Base-by-base conservation (phyloP, 2,113 vertebrate genomes). In the Rhabdomys dilectus region DNA sequence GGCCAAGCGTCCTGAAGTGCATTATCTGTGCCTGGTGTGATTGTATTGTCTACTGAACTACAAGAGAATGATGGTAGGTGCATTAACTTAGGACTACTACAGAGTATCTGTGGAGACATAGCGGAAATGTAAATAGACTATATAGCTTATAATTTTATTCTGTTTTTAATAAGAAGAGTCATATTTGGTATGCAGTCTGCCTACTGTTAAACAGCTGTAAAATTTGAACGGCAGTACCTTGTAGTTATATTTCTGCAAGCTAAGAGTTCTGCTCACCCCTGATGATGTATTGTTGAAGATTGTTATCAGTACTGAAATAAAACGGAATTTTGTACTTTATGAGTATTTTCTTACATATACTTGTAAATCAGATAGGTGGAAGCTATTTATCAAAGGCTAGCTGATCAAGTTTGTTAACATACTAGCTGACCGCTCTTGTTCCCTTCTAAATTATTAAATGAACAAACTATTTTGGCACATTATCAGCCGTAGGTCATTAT, bases 161-260 rank as follows among this genome's bases (percentile, higher is more conserved):
- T n/a, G 70, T 29, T 84, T 93, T 88, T 72, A 77, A 84, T 60
- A 42, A 72, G 62, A 86, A 96, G 60, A 93, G 51, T 31, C 45
- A 48, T 6, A 64, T 24, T 86, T 91, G 26, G 36, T 81, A 84
- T 51, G 48, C 56, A 29, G 42, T 39, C 82, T 81, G 19, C 62
- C 62, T 82, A 72, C 68, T 26, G 39, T 26, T 62, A 19, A 36
- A 17, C 70, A 48, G 39, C 24, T 78, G 45, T 64, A 88, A 76
- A 91, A 84, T 76, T 56, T 86, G 42, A 60, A 53, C 22, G 11
- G 31, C 66, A 34, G 34, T 34, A 68, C 34, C 26, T 64, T 64
- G 62, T 64, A 64, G 62, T 64, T 64, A 9, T 64, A 11, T 29
- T 64, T 64, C 62, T 64, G 62, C 26, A 31, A 29, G 26, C 62